A percentile compares a stretch with the other conserved stretches of the same genome.
phyloP scores from a whole-genome alignment of 2,888 invertebrate species.

The Cantharis rustica region DNA sequence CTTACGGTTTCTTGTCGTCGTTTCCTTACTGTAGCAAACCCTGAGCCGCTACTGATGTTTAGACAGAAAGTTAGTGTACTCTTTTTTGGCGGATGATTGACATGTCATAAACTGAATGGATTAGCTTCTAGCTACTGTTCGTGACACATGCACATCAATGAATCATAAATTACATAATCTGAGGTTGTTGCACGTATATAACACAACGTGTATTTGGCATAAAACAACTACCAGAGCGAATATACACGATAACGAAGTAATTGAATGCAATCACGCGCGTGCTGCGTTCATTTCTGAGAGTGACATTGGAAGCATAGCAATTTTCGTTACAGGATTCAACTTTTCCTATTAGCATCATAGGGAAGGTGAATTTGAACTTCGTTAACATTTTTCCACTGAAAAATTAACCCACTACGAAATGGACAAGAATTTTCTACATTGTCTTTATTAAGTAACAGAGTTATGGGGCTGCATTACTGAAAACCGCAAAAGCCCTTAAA shows the following conservation, averaged over 20 bases:
- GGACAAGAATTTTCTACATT: not conserved
- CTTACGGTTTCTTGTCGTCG: no score
- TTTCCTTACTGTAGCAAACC: no score
- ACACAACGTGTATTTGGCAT: slow-evolving; percentile 20
- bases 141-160: slow-evolving; percentile 18
- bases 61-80: not conserved
- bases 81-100: not conserved
- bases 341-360: not conserved
- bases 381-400: not conserved
- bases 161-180: slow-evolving; percentile 23
- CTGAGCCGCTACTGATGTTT: not conserved
- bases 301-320: slow-evolving; percentile 20
- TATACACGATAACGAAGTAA: slow-evolving; percentile 22
- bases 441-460: not conserved
- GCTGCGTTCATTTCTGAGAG: slow-evolving; percentile 16
- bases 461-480: not conserved
- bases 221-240: slow-evolving; percentile 21
- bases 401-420: not conserved
- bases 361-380: not conserved
- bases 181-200: slow-evolving; percentile 4
- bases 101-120: slow-evolving; percentile 4
- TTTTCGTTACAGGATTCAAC: slow-evolving; percentile 1
- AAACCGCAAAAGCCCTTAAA: not conserved
- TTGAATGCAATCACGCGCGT: slow-evolving; percentile 31
- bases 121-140: slow-evolving; percentile 13